phyloP scores from a whole-genome alignment of 2,797 vertebrate species.

The Hippocampus kuda region DNA sequence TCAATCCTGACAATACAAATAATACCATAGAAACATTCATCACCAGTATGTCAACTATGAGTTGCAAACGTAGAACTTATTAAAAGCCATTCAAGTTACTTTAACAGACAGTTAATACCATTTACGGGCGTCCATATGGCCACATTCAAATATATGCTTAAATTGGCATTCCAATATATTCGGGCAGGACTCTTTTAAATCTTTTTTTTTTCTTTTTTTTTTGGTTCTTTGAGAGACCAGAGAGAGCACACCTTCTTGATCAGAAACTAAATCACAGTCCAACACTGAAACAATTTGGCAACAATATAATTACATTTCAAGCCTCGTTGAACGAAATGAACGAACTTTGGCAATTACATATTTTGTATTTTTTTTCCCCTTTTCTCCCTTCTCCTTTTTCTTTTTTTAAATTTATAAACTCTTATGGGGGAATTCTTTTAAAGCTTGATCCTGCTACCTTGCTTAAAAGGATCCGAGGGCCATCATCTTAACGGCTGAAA shows the following conservation, averaged over 20 bases:
- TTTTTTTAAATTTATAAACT: background rate
- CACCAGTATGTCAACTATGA: slow-evolving; percentile 84
- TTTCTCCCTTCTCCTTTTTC: no score
- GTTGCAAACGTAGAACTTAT: slow-evolving; percentile 94
- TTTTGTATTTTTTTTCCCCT: slow-evolving; percentile 22
- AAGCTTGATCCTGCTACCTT: slow-evolving; percentile 67
- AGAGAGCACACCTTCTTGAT: slow-evolving; percentile 67
- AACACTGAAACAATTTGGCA: slow-evolving; percentile 67
- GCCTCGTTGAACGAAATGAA: slow-evolving; percentile 53
- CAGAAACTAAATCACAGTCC: slow-evolving; percentile 60
- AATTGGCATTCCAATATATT: slow-evolving; percentile 75
- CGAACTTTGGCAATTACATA: slow-evolving; percentile 71
- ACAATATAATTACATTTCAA: slow-evolving; percentile 67
- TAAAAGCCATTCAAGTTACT: slow-evolving; percentile 98
- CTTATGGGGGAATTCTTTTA: slow-evolving; percentile 46
- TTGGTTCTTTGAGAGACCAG: slow-evolving; percentile 48
- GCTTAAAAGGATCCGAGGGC: slow-evolving; percentile 58
- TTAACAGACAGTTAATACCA: slow-evolving; percentile 78
- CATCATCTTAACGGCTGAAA: slow-evolving; percentile 35
- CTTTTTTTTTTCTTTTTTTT: slow-evolving; percentile 29
- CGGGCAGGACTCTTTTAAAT: slow-evolving; percentile 58
- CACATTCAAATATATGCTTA: slow-evolving; percentile 83
- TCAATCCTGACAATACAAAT: slow-evolving; percentile 97
- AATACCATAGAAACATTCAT: slow-evolving; percentile 99
- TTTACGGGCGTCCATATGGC: slow-evolving; percentile 82